Base-by-base conservation (phyloP, 2,113 vertebrate genomes). In the Dasyurus viverrinus region DNA sequence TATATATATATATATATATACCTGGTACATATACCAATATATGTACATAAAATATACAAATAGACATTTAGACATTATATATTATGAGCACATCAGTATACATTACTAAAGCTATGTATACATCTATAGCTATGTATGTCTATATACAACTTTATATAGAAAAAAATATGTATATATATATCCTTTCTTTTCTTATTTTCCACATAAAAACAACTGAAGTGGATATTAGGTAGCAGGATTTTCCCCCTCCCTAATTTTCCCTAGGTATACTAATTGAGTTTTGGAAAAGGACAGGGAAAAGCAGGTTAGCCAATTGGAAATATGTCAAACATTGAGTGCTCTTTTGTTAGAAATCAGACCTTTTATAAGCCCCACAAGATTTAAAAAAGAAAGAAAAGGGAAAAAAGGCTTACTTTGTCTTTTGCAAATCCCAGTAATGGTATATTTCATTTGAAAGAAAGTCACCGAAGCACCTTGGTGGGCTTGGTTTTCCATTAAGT, bases 371-470 rank as follows among this genome's bases (percentile, higher is more conserved):
- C 3, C 2, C 1, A 52, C 26, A 93, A 84, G 24, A 93, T 93
- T 68, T 3, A 68, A 76, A 76, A 76, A 76, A 84, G 42, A 6
- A 60, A 48, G 89, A 53, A 8, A 27, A 89, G 24, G 53, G 68
- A 27, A 89, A 89, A 19, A 30, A 57, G n/a, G 60, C 2, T 54
- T 57, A 26, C 54, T 54, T 90, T 92, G 68, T 84, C 92, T 90
- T 57, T 48, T 93, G 90, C 52, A 93, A 90, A 54, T 91, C 90
- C 12, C 14, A 96, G 27, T 84, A 95, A 94, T 93, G 54, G 25
- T 52, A 76, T 52, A 93, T 93, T 93, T 95, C 95, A 50, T 91
- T 76, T 96, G 42, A 93, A 94, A 92, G 92, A 89, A 93, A 93
- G 47, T 12, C 14, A 57, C 94, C 91, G 91, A 89, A 94, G 8